Evolutionary conservation across 2,113 vertebrate genomes (phyloP).

Genomic region (Microtus pennsylvanicus): DNA sequence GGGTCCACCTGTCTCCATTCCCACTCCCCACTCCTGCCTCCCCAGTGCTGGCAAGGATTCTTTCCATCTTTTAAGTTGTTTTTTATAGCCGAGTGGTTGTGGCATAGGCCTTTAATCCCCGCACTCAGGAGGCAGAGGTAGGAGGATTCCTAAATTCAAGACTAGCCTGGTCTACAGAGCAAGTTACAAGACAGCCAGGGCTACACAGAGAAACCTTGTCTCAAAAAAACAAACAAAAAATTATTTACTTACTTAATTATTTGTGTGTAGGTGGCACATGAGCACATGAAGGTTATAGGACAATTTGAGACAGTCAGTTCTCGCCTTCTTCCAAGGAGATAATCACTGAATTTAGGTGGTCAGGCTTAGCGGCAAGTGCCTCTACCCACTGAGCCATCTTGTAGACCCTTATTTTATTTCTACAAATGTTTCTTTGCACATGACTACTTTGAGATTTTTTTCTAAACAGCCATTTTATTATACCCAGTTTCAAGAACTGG

Average conservation of each 20-base stretch:
- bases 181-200: not conserved
- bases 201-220: not conserved
- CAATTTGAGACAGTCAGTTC: not conserved
- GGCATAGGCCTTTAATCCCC: not conserved
- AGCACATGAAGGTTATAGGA: not conserved
- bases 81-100: not conserved
- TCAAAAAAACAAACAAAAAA: not conserved
- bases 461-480: conserved; percentile 1
- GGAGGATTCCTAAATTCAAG: not conserved
- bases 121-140: not conserved
- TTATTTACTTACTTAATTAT: not conserved
- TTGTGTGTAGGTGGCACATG: not conserved
- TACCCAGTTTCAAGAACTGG: not conserved
- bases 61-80: not conserved
- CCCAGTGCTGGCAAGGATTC: not conserved
- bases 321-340: not conserved
- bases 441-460: not conserved
- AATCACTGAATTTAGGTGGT: not conserved
- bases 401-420: not conserved
- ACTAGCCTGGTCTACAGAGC: not conserved
- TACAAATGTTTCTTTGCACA: not conserved
- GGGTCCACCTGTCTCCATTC: too few species aligned
- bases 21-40: not conserved
- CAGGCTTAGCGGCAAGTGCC: not conserved
- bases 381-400: not conserved